Conservation (phyloP, 2,113 vertebrate genomes). For the Amia ocellicauda region DNA sequence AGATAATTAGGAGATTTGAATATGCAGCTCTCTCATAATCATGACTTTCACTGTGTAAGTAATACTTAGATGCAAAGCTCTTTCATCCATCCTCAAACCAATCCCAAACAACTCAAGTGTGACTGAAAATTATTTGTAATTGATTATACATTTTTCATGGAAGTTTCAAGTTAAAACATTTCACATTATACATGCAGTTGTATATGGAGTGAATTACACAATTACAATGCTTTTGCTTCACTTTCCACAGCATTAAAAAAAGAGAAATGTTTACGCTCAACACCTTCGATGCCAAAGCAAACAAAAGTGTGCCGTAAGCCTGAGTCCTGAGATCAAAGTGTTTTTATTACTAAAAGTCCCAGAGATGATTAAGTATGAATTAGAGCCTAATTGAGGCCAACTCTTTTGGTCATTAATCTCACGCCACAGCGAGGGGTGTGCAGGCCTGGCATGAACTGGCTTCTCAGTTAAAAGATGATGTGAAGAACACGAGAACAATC, state of each 20-base stretch:
- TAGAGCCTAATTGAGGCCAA: conserved; percentile 50
- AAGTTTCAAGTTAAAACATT: too few species aligned
- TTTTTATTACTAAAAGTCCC: conserved; percentile 40
- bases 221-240: too few species aligned
- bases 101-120: too few species aligned
- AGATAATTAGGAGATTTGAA: too few species aligned
- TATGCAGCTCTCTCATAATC: too few species aligned
- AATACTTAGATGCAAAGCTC: too few species aligned
- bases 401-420: conserved; percentile 50
- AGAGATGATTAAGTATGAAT: conserved; percentile 46
- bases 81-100: too few species aligned
- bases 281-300: not conserved
- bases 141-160: too few species aligned
- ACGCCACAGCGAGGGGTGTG: conserved; percentile 30
- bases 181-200: too few species aligned
- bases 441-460: conserved; percentile 45
- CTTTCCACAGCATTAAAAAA: not conserved
- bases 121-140: too few species aligned
- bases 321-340: conserved; percentile 38
- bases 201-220: too few species aligned
- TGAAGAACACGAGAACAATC: conserved; percentile 35
- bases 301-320: not conserved
- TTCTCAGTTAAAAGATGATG: conserved; percentile 30
- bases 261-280: not conserved
- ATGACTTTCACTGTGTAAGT: too few species aligned